phyloP scores from a whole-genome alignment of 1,140 invertebrate species.

The Metaphire vulgaris region DNA sequence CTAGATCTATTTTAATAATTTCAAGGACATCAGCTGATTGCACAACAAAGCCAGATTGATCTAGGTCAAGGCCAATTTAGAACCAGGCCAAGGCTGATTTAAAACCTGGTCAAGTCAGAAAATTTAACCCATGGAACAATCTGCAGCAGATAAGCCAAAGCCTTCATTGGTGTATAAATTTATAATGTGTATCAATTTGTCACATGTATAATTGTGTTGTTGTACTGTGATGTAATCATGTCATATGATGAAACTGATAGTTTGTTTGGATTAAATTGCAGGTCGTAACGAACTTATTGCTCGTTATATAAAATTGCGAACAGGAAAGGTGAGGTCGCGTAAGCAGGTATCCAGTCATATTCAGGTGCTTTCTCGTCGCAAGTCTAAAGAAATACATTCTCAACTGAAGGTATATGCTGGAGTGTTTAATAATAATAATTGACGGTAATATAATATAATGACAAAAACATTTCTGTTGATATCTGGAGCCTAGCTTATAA shows the following conservation, averaged over 20 bases:
- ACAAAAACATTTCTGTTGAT: neutral
- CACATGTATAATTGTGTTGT: neutral
- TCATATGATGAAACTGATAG: neutral
- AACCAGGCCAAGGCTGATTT: too few species aligned
- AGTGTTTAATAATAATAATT: neutral
- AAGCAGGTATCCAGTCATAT: slow-evolving; percentile 99
- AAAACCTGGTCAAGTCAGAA: too few species aligned
- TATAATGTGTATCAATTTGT: neutral
- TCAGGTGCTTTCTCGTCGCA: slow-evolving; percentile 94
- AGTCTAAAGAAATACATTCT: slow-evolving; percentile 93
- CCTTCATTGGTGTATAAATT: neutral
- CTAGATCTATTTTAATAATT: too few species aligned
- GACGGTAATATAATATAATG: neutral
- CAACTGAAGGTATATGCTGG: slow-evolving; percentile 64
- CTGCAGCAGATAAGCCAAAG: neutral
- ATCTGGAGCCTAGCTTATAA: neutral
- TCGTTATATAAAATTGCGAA: slow-evolving; percentile 95
- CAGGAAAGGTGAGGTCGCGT: slow-evolving; percentile 94
- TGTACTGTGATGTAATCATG: neutral
- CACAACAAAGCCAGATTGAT: too few species aligned
- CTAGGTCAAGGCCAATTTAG: too few species aligned
- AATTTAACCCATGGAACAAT: too few species aligned
- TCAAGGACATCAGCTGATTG: too few species aligned
- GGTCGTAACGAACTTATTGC: slow-evolving; percentile 98
- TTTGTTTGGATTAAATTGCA: slow-evolving; percentile 44